Percentiles rank a stretch among this genome's conserved stretches.
phyloP scores from a whole-genome alignment of 2,888 invertebrate species.

The Tinea trinotella region DNA sequence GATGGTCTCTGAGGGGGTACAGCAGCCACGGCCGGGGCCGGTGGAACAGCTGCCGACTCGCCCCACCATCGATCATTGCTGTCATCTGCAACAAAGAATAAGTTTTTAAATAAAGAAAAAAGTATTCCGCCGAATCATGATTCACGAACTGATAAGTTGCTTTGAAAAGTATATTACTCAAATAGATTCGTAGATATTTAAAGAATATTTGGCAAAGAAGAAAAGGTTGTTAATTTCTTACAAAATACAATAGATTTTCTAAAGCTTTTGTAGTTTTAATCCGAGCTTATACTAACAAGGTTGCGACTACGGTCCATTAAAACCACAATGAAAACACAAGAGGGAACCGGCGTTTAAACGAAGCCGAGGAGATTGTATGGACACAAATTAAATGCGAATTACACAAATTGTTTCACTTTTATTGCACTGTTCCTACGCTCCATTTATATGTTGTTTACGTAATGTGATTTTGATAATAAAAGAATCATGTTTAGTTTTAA shows the following conservation, averaged over 20 bases:
- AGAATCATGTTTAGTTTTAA: background rate
- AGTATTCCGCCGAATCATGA: too few species aligned
- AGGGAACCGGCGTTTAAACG: slow-evolving; percentile 30
- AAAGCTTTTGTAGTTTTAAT: slow-evolving; percentile 17
- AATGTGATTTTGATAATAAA: background rate
- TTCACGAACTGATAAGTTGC: too few species aligned
- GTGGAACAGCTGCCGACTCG: slow-evolving; percentile 61
- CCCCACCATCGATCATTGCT: slow-evolving; percentile 63
- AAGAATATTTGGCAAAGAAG: background rate
- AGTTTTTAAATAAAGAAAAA: background rate
- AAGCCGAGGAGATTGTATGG: slow-evolving; percentile 49
- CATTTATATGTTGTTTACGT: background rate
- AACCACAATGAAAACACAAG: slow-evolving; percentile 12
- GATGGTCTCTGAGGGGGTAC: slow-evolving; percentile 60
- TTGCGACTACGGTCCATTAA: slow-evolving; percentile 14
- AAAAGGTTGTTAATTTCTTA: slow-evolving; percentile 10
- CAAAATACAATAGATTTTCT: slow-evolving; percentile 9
- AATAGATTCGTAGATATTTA: too few species aligned
- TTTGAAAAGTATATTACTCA: too few species aligned
- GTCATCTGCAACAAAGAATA: slow-evolving; percentile 40
- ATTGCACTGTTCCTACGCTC: background rate
- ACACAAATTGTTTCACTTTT: slow-evolving; percentile 25
- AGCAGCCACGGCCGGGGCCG: slow-evolving; percentile 61
- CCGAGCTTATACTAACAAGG: slow-evolving; percentile 16
- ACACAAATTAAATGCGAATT: slow-evolving; percentile 53